Evolutionary conservation across 2,797 vertebrate species (phyloP), one percentile per base, ranked within the genome.

Genomic region (Esox lucius): DNA sequence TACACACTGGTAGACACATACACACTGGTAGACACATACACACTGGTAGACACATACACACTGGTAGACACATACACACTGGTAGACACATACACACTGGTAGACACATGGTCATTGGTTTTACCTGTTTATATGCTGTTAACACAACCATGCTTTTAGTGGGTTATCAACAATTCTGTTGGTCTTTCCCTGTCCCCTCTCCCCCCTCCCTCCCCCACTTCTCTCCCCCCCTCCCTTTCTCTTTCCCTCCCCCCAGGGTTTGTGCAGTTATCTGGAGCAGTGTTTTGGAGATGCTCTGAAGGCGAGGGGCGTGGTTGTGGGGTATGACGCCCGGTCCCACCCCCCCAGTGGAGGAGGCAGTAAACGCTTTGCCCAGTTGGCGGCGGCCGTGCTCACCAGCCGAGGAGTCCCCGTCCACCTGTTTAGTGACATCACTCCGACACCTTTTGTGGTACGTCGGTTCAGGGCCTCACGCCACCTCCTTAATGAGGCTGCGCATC

Each of bases 291-390:
- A 96, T 74, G 92, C 96, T 86, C 89, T 99, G 39, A 97, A 96
- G 85, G 90, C 96, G 70, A 93, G 94, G 78, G 98, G 98, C 0
- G 94, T 99, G 11, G 96, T 96, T 73, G 96, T 99, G 70, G 95
- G 98, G 0, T 98, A 95, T 28, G 98, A 99, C 1, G 97, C 96
- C 2, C 95, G 98, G 0, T 95, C 96, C 68, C 95, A 99, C 75
- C 91, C 92, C 9, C 69, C 94, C 71, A 99, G 96, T 0, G 97
- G 96, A 42, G 95, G 96, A 66, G 94, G 91, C 87, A 99, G 98
- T 90, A 96, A 92, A 84, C 95, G 92, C 83, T 99, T 99, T 66
- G 95, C 97, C 80, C 90, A 86, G 71, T 94, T 99, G 67, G 95
- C 97, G 75, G 95, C 97, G 0, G 94, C 95, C 4, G 92, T 95